Evolutionary conservation across 2,797 vertebrate genomes (phyloP), one percentile per base, ranked within the genome.

Genomic region (Ataeniobius toweri): DNA sequence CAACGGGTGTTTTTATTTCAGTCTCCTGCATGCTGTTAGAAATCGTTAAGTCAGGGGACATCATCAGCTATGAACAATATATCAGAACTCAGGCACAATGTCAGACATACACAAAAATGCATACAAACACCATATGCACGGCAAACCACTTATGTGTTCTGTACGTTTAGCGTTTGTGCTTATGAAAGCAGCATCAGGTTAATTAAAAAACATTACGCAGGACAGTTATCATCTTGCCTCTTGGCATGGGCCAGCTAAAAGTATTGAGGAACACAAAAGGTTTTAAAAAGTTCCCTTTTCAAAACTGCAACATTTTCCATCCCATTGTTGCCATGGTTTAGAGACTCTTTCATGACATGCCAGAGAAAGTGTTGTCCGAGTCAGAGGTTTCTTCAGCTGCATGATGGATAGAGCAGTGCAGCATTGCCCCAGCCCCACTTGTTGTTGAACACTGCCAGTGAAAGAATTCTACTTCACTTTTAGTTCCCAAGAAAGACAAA

Each of bases 171-270:
- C 58, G 26, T 41, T 65, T 69, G 28, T 61, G 36, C 78, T 89
- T 73, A 76, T 65, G 74, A 69, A 82, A 81, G 55, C 46, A 28
- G 78, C 76, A 78, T 80, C 12, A 81, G 79, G 74, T 86, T 87
- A 82, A 87, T 90, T 82, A 83, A 85, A 88, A 79, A 86, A 73
- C 79, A 82, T 89, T 72, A 88, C 61, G 86, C 55, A 65, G 78
- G 76, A 74, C 39, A 78, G 50, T 20, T 58, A 78, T 50, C 72
- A 14, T 55, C 79, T 85, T 73, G 51, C 55, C 56, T 44, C 44
- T 56, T 82, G 80, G 50, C 50, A 51, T 24, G 53, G 22, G 8
- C 20, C 3, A 22, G 22, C 22, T 56, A 14, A 4, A 3, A 5
- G 50, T 51, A 24, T 56, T 56, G 22, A 55, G 18, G 20, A 55